Evolutionary conservation across 1,140 invertebrate species (phyloP), one percentile per base, ranked within the genome.

Genomic region (Luehdorfia chinensis): DNA sequence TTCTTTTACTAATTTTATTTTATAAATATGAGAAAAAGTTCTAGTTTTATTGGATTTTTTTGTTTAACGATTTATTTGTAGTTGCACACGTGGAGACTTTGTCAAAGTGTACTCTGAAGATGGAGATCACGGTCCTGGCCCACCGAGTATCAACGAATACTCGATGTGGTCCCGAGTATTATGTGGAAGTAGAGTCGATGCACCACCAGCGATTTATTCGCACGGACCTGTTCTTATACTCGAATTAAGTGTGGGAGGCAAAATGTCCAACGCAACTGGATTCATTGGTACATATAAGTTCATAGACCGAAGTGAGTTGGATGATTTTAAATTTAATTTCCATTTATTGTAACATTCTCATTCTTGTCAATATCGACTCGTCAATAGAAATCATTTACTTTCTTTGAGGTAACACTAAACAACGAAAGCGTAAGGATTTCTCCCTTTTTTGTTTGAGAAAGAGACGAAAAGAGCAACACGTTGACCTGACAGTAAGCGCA

Each of bases 241-340:
- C 53, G 94, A 96, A 76, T 92, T 96, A 55, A 94, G 96, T 65
- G 88, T 86, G 0, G 81, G 72, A 15, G 41, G 46, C 4, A 83
- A 75, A 28, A 32, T 46, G 1, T 89, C 91, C 2, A 94, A 93
- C 74, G 88, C 91, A 28, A 91, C 91, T 1, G 94, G 94, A 16
- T 96, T 95, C 66, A 88, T 91, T 15, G 94, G 94, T 28, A 92
- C 90, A 46, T 96, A 93, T 81, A 90, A 89, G 55, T 96, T 95
- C 87, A 91, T 95, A 69, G 92, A 95, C 77, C 92, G 91, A 89
- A 88, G 94, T 95, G 84, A 94, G 93, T 91, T 64, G n/a, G n/a
- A n/a, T 15, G 8, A 30, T 6, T 7, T 0, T 16, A 18, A 19
- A n/a, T 9, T 16, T 16, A 7, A 14, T 15, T 15, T 15, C 13